Evolutionary conservation across 2,888 invertebrate genomes (phyloP), one percentile per base, ranked within the genome.

Genomic region (Serripes groenlandicus): DNA sequence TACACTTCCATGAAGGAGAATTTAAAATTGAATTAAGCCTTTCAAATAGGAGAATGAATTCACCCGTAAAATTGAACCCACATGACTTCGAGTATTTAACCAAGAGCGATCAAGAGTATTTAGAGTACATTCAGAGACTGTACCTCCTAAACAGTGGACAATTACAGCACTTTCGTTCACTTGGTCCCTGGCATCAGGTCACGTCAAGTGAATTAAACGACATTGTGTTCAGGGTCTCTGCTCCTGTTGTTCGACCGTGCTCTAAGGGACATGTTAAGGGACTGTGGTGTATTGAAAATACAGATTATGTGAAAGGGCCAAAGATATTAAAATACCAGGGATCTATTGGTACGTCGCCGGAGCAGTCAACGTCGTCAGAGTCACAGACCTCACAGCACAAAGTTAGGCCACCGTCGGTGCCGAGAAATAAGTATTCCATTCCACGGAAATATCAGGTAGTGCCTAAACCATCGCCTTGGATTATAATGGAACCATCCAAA

Each of bases 171-270:
- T 91, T 89, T 66, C 88, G 87, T 66, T 68, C 81, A 42, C 75
- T 90, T 26, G 89, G 90, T 9, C 89, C 90, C 3, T 90, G 90
- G 90, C 89, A 90, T 64, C 83, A 75, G 60, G 89, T 90, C 1
- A 87, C 85, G 11, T 74, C 85, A 9, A 78, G 78, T 34, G 85
- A 88, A 35, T 69, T 89, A 69, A 81, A 85, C 30, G 75, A 83
- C 26, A 87, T 88, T 4, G 85, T 86, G 0, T 79, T 87, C 32
- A 75, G 90, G 11, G 76, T 90, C 15, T 84, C 90, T 9, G 75
- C 85, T 28, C 89, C 89, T 7, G 73, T 70, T 11, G 81, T 83
- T 0, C 68, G 90, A 30, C 88, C 89, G 23, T 87, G 88, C 56
- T 88, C 88, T 42, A 81, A 86, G 64, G 86, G 84, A 32, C 88